Base-by-base conservation (phyloP, 2,113 vertebrate genomes). In the Jaculus jaculus region DNA sequence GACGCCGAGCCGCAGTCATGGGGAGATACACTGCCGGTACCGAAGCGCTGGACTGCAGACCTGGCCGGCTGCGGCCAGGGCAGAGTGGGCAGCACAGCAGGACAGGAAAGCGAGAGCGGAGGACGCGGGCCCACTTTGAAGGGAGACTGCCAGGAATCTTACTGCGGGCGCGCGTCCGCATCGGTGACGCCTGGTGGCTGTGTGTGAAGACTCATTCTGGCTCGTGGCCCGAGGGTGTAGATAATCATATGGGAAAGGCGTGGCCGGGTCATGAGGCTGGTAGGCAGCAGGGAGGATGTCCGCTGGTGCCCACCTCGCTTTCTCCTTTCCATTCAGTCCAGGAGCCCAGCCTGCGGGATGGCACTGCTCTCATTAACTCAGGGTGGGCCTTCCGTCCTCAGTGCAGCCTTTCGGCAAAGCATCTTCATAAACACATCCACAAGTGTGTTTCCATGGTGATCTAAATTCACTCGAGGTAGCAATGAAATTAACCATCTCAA, bases 1-100 rank as follows among this genome's bases (percentile, higher is more conserved):
- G 9, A 28, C 2, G 10, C 26, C 0, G 9, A 13, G 37, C 37
- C 23, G 16, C 0, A 0, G 4, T 30, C 4, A 16, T 6, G 17
- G 28, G 24, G 32, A 15, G 54, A 2, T 2, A 17, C 5, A 1
- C 0, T 8, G 74, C 21, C n/a, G 11, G 3, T 2, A 20, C 34
- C 7, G 3, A 66, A 63, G 4, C 1, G 1, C 3, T 32, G 16
- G n/a, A n/a, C n/a, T n/a, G n/a, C n/a, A n/a, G n/a, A n/a, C n/a
- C n/a, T n/a, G n/a, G n/a, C n/a, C n/a, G n/a, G n/a, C n/a, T n/a
- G n/a, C n/a, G n/a, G n/a, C n/a, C 7, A 3, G 7, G 28, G 39
- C 47, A 1, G 3, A 23, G 21, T 3, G 32, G 28, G 28, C 51
- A 34, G 65, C 15, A 7, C 83, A 85, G 7, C 30, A 5, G 54